Conservation (phyloP, 2,888 invertebrate genomes). For the Belgica antarctica region DNA sequence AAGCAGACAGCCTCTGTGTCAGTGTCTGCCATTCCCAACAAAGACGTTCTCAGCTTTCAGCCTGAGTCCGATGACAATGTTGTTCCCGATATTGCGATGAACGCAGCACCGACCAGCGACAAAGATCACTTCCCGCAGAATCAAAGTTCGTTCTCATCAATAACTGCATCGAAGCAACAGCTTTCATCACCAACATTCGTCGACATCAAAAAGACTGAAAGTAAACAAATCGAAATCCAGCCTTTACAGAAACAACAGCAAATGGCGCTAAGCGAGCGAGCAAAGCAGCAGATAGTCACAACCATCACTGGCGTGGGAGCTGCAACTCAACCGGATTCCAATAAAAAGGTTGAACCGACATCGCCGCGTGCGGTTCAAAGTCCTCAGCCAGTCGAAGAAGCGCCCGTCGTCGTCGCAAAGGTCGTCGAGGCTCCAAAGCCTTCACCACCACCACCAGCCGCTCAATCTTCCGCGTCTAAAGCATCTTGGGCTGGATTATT, state of each 20-base stretch:
- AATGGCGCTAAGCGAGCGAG: background rate
- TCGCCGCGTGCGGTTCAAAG: background rate
- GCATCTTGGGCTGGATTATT: background rate
- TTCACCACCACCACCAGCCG: background rate
- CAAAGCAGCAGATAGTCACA: conserved; percentile 13
- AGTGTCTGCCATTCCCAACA: conserved; percentile 26
- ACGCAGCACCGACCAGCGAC: background rate
- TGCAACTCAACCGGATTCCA: background rate
- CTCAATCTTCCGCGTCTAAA: background rate
- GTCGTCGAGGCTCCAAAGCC: background rate
- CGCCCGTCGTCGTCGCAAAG: background rate
- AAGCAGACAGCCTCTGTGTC: conserved; percentile 25
- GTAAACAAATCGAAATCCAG: background rate
- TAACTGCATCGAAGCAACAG: background rate
- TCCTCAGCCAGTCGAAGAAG: background rate
- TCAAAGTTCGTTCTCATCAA: background rate
- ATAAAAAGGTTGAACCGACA: background rate
- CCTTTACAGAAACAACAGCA: background rate
- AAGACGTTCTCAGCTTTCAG: conserved; percentile 1
- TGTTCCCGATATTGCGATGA: background rate
- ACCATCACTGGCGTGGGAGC: background rate
- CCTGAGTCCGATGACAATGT: background rate
- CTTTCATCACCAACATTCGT: background rate
- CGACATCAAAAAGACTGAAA: conserved; percentile 5
- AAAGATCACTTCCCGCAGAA: background rate